Evolutionary conservation across 2,797 vertebrate species (phyloP).

Genomic region (Amazona ochrocephala): DNA sequence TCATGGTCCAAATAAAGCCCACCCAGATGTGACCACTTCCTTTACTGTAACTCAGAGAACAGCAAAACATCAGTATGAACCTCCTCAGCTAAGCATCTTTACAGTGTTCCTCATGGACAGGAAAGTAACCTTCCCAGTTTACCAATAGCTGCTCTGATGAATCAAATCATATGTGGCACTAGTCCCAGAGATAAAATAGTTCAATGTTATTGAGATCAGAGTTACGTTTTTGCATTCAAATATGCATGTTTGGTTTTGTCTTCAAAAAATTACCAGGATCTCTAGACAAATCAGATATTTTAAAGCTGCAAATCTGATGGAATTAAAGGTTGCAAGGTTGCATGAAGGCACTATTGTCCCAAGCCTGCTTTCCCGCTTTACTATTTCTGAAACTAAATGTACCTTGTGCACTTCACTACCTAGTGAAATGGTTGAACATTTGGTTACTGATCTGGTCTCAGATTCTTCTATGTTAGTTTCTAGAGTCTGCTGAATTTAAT

Average conservation of each 20-base stretch:
- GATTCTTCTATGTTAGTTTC: neutral
- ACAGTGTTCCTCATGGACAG: neutral
- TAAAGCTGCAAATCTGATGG: neutral
- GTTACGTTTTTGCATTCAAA: neutral
- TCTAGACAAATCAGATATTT: neutral
- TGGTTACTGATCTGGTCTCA: neutral
- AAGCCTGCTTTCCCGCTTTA: neutral
- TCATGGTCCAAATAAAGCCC: slow-evolving; percentile 36
- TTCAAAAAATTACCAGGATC: neutral
- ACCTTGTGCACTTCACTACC: neutral
- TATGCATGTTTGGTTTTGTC: neutral
- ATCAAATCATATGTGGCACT: accelerated
- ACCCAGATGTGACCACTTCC: slow-evolving; percentile 40
- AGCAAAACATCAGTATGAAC: neutral
- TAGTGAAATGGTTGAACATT: neutral
- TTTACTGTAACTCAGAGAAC: neutral
- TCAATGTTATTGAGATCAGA: neutral
- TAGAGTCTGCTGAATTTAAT: neutral
- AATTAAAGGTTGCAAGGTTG: neutral
- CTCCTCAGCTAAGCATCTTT: neutral
- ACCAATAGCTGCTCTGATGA: neutral
- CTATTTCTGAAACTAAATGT: neutral
- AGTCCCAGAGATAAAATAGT: neutral
- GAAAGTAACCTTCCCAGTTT: neutral
- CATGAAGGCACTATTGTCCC: neutral